These are phyloP conservation scores for Chroicocephalus ridibundus DNA, from an alignment of 2,113 vertebrate genomes.

Conservation along the genomic window DNA sequence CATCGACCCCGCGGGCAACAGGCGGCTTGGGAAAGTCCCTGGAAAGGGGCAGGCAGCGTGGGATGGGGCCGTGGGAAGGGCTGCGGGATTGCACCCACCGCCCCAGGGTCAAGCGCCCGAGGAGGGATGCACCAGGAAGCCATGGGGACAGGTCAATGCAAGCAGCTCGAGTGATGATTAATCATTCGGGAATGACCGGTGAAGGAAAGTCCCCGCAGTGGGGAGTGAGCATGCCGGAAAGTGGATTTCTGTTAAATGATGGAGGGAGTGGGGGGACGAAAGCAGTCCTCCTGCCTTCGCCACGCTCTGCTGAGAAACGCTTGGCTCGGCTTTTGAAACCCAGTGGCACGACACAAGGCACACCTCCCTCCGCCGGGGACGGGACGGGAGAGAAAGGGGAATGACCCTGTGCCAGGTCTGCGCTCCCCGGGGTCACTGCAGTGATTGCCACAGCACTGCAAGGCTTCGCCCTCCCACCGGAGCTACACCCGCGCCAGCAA, in stretches of 20 bases:
- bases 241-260: background rate
- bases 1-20: fast-evolving
- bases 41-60: background rate
- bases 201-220: conserved; percentile 18
- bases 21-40: background rate
- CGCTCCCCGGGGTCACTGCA: background rate
- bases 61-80: background rate
- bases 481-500: background rate
- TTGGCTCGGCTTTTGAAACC: background rate
- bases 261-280: background rate
- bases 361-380: background rate
- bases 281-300: background rate
- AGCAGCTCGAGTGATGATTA: background rate
- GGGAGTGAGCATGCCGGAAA: background rate
- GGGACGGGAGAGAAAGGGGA: background rate
- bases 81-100: background rate
- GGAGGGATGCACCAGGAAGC: background rate
- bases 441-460: background rate
- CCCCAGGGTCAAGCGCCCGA: fast-evolving
- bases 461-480: background rate
- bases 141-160: background rate
- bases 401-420: background rate
- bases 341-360: background rate
- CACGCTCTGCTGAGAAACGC: background rate
- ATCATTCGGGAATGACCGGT: background rate